Evolutionary conservation across 2,797 vertebrate species (phyloP).

Genomic region (Chromobotia macracanthus): DNA sequence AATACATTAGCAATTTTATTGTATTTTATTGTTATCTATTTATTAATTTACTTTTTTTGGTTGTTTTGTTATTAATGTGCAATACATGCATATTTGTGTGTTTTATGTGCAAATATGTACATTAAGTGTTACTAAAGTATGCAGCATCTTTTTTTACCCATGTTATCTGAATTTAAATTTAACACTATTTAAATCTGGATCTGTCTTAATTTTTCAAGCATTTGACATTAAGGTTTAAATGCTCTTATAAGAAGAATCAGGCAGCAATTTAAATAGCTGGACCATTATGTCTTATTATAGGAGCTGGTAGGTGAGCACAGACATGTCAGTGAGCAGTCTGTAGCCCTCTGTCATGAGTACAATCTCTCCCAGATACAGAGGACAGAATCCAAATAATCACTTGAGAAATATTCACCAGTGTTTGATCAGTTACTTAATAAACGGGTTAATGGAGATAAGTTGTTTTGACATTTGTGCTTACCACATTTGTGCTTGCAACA

Average conservation of each 20-base stretch:
- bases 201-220: no score
- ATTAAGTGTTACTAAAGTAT: conserved; percentile 24
- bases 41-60: no score
- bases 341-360: background rate
- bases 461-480: background rate
- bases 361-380: conserved; percentile 8
- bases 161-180: no score
- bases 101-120: background rate
- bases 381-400: background rate
- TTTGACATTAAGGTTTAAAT: no score
- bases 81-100: no score
- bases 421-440: conserved; percentile 3
- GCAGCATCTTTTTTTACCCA: no score
- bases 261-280: no score
- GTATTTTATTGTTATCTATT: no score
- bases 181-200: no score
- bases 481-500: background rate
- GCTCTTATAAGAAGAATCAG: no score
- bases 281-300: background rate
- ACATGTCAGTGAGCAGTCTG: no score
- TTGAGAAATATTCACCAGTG: conserved; percentile 8
- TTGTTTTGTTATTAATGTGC: background rate
- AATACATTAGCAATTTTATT: background rate
- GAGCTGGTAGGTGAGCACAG: no score
- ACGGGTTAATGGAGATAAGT: conserved; percentile 3